Evolutionary conservation across 2,888 invertebrate species (phyloP).

Genomic region (Chymomyza amoena): DNA sequence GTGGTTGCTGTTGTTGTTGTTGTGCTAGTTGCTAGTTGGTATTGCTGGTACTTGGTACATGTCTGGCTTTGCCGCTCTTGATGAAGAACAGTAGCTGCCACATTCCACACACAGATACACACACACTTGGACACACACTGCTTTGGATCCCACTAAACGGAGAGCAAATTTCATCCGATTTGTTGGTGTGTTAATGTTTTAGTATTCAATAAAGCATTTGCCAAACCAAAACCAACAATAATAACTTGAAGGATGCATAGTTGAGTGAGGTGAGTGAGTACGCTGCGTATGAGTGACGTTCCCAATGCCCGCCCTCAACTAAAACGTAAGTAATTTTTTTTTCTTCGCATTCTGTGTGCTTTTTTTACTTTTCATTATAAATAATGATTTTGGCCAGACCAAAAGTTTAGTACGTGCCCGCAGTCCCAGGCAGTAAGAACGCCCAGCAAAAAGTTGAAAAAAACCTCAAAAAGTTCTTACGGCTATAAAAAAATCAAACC

Average conservation of each 20-base stretch:
- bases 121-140: constrained; percentile 3
- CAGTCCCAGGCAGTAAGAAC: constrained; percentile 59
- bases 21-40: too few species aligned
- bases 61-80: constrained; percentile 9
- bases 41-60: background rate
- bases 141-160: background rate
- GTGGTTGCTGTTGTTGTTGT: background rate
- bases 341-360: constrained; percentile 27
- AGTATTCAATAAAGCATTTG: constrained; percentile 55
- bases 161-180: background rate
- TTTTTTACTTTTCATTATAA: constrained; percentile 71
- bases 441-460: background rate
- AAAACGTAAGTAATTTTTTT: constrained; percentile 13
- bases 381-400: constrained; percentile 77
- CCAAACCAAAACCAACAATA: constrained; percentile 48
- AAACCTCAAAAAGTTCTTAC: background rate
- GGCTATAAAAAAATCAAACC: constrained; percentile 15
- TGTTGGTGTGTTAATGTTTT: constrained; percentile 16
- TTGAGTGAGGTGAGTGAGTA: constrained; percentile 20
- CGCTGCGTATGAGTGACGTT: constrained; percentile 48
- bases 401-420: constrained; percentile 75
- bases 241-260: constrained; percentile 54
- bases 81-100: constrained; percentile 44
- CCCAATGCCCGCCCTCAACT: constrained; percentile 35
- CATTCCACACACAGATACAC: constrained; percentile 50